Base-by-base conservation (phyloP, 2,888 invertebrate genomes). In the Orthosia gothica region DNA sequence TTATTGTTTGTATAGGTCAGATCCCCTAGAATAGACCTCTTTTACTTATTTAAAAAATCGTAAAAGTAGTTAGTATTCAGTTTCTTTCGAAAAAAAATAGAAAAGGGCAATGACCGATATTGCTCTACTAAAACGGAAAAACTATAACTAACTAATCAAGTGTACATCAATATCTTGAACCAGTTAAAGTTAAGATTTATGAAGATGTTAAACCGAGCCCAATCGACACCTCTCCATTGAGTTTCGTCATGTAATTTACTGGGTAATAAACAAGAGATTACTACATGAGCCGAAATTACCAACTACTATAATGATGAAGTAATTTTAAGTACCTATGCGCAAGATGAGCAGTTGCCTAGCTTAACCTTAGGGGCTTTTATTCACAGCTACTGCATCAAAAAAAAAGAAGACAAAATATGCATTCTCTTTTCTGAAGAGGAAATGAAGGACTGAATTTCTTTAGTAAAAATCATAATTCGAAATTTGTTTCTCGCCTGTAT, bases 181-280 rank as follows among this genome's bases (percentile, higher is more conserved):
- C 49, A 73, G 77, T 68, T 81, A n/a, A 4, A 61, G 40, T 59
- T 1, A 52, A 52, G 57, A 81, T 77, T 72, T 81, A 77, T 80
- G 26, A 47, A 62, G 65, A 45, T 65, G 59, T 54, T 62, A n/a
- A 54, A 70, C 57, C 45, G 18, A 72, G 54, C 64, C n/a, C 72
- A 69, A 72, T 80, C 49, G 76, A 65, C 26, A 58, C 40, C 15
- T 45, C 18, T 12, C 20, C 62, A 20, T 73, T 50, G 7, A 45
- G 62, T 81, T 80, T 77, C 82, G 47, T 69, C 82, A 82, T 66
- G 23, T 68, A 62, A 68, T 72, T 81, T 55, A 54, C 54, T n/a
- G 62, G 65, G 57, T 65, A 54, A 66, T 80, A 72, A 72, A 77
- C 54, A 59, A 65, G 20, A 62, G 26, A 50, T 76, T 76, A 65